Evolutionary conservation across 2,888 invertebrate species (phyloP).

Genomic region (Antitype chi): DNA sequence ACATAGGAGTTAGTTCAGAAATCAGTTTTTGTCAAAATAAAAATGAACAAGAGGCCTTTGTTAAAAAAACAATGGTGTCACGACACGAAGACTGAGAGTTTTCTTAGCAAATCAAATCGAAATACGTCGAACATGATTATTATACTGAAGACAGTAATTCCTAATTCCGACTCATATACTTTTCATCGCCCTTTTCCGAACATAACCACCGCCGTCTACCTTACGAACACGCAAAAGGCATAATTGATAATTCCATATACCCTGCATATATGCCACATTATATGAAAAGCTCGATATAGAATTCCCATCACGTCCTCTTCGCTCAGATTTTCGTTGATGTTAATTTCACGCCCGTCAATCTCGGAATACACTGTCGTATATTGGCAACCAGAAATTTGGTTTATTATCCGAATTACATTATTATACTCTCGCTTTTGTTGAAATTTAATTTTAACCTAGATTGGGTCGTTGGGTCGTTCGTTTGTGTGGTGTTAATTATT

Average conservation of each 20-base stretch:
- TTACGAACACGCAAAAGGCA: background rate
- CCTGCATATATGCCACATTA: slow-evolving; percentile 11
- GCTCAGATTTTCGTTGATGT: slow-evolving; percentile 74
- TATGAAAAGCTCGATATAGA: slow-evolving; percentile 42
- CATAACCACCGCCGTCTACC: background rate
- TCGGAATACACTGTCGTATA: slow-evolving; percentile 68
- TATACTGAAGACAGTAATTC: background rate
- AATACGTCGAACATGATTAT: background rate
- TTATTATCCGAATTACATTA: slow-evolving; percentile 60
- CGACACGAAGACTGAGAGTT: background rate
- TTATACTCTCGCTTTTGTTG: slow-evolving; percentile 44
- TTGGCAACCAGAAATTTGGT: slow-evolving; percentile 65
- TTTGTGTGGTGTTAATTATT: slow-evolving; percentile 23
- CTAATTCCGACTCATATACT: background rate
- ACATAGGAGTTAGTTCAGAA: background rate
- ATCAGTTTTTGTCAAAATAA: background rate
- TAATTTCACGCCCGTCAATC: slow-evolving; percentile 82
- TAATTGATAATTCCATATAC: slow-evolving; percentile 27
- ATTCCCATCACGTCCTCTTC: slow-evolving; percentile 70
- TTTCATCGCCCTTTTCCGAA: background rate
- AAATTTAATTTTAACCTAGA: slow-evolving; percentile 47
- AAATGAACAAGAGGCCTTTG: background rate
- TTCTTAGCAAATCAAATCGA: background rate
- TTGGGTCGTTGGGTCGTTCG: slow-evolving; percentile 7
- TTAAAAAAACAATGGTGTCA: background rate